These are phyloP conservation scores for Rousettus madagascariensis DNA, from an alignment of 2,797 vertebrate genomes.

Conservation along the genomic window DNA sequence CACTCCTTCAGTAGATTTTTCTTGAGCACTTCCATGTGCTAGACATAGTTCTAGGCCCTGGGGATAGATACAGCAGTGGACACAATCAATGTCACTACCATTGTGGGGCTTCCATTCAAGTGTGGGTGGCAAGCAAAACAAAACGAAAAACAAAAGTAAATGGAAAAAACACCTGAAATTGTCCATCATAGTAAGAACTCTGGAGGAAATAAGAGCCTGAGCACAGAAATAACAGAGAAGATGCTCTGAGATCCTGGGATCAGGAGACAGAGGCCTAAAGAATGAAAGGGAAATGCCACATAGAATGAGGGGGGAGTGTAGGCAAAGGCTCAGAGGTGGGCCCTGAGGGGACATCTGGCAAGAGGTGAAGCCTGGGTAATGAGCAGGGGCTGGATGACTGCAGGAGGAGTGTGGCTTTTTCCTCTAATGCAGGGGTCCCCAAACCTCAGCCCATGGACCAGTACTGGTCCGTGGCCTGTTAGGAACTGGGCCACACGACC, in stretches of 20 bases:
- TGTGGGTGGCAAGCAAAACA: neutral
- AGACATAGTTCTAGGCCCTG: neutral
- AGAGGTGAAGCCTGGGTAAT: neutral
- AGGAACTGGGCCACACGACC: too few relatives aligned
- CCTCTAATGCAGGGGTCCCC: neutral
- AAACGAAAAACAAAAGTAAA: neutral
- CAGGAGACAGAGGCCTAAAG: neutral
- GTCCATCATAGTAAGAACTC: neutral
- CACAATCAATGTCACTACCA: neutral
- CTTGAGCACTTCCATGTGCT: neutral
- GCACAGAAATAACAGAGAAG: neutral
- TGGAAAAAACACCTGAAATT: neutral
- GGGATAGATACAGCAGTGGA: neutral
- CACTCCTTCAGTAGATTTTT: neutral
- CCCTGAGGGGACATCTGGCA: too few relatives aligned
- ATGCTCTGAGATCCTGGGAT: neutral
- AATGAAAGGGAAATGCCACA: neutral
- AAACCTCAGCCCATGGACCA: too few relatives aligned
- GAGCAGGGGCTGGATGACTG: neutral
- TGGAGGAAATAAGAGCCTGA: neutral
- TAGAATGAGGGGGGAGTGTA: accelerated
- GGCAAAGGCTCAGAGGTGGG: neutral
- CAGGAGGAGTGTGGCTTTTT: neutral
- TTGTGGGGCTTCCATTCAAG: neutral
- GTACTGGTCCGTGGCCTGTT: too few relatives aligned